phyloP scores from a whole-genome alignment of 1,140 invertebrate species.

The Planococcus citri region DNA sequence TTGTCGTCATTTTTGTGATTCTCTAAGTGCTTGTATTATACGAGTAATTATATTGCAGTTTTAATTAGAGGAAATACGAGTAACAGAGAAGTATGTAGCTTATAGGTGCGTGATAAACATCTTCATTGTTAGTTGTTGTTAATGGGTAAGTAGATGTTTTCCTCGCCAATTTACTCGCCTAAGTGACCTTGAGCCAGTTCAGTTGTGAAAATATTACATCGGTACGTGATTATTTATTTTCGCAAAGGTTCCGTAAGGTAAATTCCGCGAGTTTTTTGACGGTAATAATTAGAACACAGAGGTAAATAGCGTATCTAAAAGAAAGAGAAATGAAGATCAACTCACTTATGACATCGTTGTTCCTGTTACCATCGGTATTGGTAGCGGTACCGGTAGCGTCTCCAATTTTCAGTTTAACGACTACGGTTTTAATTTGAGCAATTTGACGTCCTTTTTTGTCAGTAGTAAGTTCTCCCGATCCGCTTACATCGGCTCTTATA shows the following conservation, averaged over 20 bases:
- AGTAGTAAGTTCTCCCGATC: constrained; percentile 40
- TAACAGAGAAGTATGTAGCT: neutral
- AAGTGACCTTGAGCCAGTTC: too few species aligned
- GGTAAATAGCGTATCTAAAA: neutral
- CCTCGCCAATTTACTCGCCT: too few species aligned
- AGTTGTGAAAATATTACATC: too few species aligned
- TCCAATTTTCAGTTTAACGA: constrained; percentile 46
- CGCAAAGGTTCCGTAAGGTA: too few species aligned
- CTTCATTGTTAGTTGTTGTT: neutral
- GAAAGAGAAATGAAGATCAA: neutral
- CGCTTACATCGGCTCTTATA: constrained; percentile 40
- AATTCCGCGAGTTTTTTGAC: too few species aligned
- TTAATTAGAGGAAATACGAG: neutral
- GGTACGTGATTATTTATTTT: too few species aligned
- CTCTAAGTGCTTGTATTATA: neutral
- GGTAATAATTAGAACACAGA: too few species aligned
- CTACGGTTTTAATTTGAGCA: constrained; percentile 44
- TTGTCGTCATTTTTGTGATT: neutral
- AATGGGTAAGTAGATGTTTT: too few species aligned
- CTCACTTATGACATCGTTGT: constrained; percentile 27
- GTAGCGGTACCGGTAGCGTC: constrained; percentile 34
- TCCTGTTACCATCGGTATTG: constrained; percentile 25
- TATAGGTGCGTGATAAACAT: neutral
- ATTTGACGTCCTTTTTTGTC: constrained; percentile 45
- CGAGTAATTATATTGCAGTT: neutral